These are phyloP conservation scores for Aphaenogaster floridana DNA, from an alignment of 1,140 invertebrate species.

Conservation along the genomic window DNA sequence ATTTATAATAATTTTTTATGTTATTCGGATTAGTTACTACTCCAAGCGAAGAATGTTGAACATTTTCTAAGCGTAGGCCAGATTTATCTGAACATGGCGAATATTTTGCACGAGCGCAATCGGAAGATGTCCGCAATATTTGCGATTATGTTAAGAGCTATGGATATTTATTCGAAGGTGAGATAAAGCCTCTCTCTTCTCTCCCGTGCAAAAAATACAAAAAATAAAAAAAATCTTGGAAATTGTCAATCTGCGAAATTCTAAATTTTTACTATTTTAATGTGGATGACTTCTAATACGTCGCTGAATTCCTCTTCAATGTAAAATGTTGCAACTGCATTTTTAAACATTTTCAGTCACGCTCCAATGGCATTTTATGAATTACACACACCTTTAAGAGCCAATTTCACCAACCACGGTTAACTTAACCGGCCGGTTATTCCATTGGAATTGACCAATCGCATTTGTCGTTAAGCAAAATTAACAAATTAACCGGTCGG, in stretches of 20 bases:
- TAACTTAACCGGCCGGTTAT: too few relatives aligned
- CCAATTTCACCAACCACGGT: too few relatives aligned
- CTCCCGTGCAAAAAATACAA: neutral
- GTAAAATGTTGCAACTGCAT: neutral
- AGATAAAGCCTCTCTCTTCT: neutral
- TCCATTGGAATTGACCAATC: too few relatives aligned
- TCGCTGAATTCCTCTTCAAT: neutral
- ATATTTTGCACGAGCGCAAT: neutral
- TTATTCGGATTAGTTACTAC: neutral
- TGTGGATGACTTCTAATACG: neutral
- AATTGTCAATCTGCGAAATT: neutral
- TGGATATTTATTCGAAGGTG: conserved; percentile 13
- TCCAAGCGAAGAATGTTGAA: neutral
- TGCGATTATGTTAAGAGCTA: neutral
- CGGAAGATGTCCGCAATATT: neutral
- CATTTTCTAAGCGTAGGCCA: neutral
- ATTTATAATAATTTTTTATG: neutral
- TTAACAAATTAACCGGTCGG: too few relatives aligned
- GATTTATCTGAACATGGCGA: neutral
- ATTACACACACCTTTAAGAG: neutral
- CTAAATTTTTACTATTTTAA: neutral
- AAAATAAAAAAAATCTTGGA: neutral
- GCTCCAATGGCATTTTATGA: neutral
- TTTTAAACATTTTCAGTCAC: neutral
- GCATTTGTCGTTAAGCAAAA: too few relatives aligned